Base-by-base conservation (phyloP, 2,113 vertebrate species). In the Gadus chalcogrammus region DNA sequence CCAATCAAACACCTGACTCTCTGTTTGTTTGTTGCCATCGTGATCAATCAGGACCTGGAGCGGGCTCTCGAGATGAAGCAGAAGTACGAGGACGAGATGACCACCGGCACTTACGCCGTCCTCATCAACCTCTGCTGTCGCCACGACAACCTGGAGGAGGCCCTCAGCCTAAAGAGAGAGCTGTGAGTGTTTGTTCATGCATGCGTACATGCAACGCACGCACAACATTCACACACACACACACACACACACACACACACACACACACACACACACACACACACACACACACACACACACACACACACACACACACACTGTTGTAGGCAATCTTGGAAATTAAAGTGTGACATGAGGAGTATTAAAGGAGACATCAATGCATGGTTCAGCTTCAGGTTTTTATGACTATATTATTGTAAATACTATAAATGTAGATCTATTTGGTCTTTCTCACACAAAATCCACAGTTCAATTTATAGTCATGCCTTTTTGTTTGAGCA, bases 121-220 rank as follows among this genome's bases (percentile, higher is more conserved):
- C 94, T 99, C 86, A 95, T 99, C 92, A 89, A 84, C 86, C 82
- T 94, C 76, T 98, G 96, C 92, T 97, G 96, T 92, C 93, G 91
- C 77, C 92, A 93, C 61, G 89, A 93, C 92, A 95, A 96, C 65
- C 87, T 86, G 74, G 94, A 97, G 64, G 95, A 96, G 78, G 96
- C 95, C 67, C 79, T 97, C 86, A 94, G 92, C 91, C 91, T 99
- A 84, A 99, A 98, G 90, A 94, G 89, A 77, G 96, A 98, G 88
- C 67, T 98, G 97, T 99, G 91, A 96, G 97, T 83, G 79, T 58
- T 5, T n/a, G 55, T 6, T 52, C 58, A 5, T 28, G 84, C 83
- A 83, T 78, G 88, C 68, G 85, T 12, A 52, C 74, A 42, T 60
- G 6, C 24, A 24, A 24, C 4, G 6, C 11, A 11, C 38, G 38